These are phyloP conservation scores for Patella ulyssiponensis DNA, from an alignment of 2,888 invertebrate genomes.

Conservation along the genomic window DNA sequence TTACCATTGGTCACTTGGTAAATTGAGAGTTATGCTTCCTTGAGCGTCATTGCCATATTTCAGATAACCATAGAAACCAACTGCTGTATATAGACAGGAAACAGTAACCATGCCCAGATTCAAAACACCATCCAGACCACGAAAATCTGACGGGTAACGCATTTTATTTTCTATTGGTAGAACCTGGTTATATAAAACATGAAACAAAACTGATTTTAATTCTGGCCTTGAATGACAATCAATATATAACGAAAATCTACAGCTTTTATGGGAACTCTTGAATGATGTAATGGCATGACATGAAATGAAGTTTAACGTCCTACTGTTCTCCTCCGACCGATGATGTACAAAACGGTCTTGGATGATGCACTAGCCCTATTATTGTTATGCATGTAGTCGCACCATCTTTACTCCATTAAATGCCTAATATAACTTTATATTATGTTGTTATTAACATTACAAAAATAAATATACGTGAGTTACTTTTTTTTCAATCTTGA, in stretches of 20 bases:
- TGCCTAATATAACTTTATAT: too few relatives aligned
- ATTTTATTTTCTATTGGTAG: conserved; percentile 94
- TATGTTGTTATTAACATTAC: too few relatives aligned
- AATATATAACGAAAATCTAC: too few relatives aligned
- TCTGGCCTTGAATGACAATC: too few relatives aligned
- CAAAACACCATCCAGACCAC: conserved; percentile 84
- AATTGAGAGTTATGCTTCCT: conserved; percentile 89
- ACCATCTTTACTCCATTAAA: too few relatives aligned
- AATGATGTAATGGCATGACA: background rate
- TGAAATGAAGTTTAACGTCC: background rate
- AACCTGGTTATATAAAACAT: conserved; percentile 76
- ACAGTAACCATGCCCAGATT: conserved; percentile 92
- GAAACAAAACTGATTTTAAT: too few relatives aligned
- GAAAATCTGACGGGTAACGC: conserved; percentile 88
- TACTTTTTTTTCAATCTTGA: background rate
- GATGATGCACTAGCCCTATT: too few relatives aligned
- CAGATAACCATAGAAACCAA: conserved; percentile 93
- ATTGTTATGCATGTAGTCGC: too few relatives aligned
- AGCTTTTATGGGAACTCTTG: too few relatives aligned
- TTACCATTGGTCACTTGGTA: conserved; percentile 75
- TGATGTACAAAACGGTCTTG: too few relatives aligned
- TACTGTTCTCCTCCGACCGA: background rate
- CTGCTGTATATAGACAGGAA: conserved; percentile 84
- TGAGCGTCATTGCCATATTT: conserved; percentile 86
- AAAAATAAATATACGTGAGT: background rate